Conservation (phyloP, 2,888 invertebrate genomes). For the Calameuta idolon region DNA sequence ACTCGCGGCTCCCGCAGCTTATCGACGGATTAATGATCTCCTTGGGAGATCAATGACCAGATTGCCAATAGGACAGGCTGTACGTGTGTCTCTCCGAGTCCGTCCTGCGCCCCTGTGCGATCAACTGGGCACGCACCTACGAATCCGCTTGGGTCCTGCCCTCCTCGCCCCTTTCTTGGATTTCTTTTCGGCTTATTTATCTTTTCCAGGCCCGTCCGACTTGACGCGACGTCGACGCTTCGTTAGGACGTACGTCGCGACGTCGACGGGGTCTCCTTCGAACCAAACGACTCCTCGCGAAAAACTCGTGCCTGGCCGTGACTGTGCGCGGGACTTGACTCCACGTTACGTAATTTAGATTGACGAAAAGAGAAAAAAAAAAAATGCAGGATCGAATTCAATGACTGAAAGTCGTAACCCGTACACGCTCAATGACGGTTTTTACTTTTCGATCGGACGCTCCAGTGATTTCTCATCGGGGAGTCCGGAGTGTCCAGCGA, state of each 20-base stretch:
- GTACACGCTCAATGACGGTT: neutral
- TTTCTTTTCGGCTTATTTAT: neutral
- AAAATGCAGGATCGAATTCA: neutral
- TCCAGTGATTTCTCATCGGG: slow-evolving; percentile 1
- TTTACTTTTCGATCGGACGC: neutral
- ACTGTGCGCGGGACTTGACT: no score
- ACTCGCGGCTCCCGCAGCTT: slow-evolving; percentile 28
- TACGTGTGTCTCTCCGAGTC: neutral
- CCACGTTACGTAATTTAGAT: no score
- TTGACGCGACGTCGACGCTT: no score
- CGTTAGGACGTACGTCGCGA: no score
- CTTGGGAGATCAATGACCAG: slow-evolving; percentile 34
- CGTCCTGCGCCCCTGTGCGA: no score
- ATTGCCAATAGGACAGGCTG: neutral
- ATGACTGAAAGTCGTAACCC: neutral
- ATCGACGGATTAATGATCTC: slow-evolving; percentile 29
- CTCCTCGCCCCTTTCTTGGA: slow-evolving; percentile 12
- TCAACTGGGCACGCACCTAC: neutral
- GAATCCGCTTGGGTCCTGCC: slow-evolving; percentile 12
- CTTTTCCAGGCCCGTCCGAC: neutral
- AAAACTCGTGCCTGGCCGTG: no score
- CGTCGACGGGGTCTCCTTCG: no score
- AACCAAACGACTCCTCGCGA: no score
- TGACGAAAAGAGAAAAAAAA: neutral
- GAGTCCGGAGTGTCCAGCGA: neutral